These are phyloP conservation scores for Myotis pilosus DNA, from an alignment of 2,797 vertebrate species.

Conservation along the genomic window DNA sequence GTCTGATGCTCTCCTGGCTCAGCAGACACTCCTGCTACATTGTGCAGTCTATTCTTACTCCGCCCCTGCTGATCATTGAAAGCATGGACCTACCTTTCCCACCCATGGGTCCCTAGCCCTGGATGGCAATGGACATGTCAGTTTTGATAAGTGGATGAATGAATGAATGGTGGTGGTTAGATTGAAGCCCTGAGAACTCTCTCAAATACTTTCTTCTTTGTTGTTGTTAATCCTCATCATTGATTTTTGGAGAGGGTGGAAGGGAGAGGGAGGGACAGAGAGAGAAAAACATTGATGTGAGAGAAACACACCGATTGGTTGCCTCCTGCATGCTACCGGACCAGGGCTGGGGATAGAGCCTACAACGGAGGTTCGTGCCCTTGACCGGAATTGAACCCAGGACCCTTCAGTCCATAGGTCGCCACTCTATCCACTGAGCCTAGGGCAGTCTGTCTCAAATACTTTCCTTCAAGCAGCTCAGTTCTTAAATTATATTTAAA, in stretches of 20 bases:
- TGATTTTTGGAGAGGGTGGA: no score
- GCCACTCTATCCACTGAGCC: no score
- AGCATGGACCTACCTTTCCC: not conserved
- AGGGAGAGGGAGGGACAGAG: no score
- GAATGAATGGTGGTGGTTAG: not conserved
- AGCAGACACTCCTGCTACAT: not conserved
- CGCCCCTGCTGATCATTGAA: not conserved
- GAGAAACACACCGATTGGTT: no score
- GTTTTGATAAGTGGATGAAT: not conserved
- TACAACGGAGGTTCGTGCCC: no score
- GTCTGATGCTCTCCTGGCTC: not conserved
- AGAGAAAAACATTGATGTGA: no score
- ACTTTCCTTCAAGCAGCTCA: not conserved
- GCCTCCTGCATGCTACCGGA: no score
- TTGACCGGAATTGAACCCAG: no score
- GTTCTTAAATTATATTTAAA: constrained; percentile 49
- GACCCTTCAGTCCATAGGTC: no score
- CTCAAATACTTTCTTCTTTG: not conserved
- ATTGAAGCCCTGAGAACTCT: not conserved
- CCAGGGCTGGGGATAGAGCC: no score
- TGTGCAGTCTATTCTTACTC: not conserved
- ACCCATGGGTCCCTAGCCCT: not conserved
- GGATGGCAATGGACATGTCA: not conserved
- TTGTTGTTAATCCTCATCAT: no score
- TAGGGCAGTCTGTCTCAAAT: not conserved